Base-by-base conservation (phyloP, 2,888 invertebrate genomes). In the Caenorhabditis panamensis region DNA sequence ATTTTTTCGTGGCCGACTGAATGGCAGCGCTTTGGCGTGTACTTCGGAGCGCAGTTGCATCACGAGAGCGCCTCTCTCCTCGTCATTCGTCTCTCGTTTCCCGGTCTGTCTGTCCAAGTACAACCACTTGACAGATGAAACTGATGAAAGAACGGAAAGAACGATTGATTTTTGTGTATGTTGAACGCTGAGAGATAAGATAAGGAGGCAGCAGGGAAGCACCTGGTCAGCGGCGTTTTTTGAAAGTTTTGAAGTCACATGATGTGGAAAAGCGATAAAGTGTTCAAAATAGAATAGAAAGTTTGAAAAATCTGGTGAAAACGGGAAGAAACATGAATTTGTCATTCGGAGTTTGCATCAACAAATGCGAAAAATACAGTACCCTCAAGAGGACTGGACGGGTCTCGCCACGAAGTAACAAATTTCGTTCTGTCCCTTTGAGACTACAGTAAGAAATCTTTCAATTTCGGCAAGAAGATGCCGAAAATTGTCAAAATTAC, bases 21-120 rank as follows among this genome's bases (percentile, higher is more conserved):
- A 73, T 64, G 66, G 73, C 73, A 73, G 37, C 64, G 53, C 28
- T 44, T 1, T 26, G 75, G 67, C 62, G 49, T 64, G 69, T 69
- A 78, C 77, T 63, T 73, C 54, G 72, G 79, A 67, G 72, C 79
- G 72, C 61, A 37, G 22, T 78, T 78, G 78, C 69, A 78, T 64
- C 71, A 62, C 61, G 41, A 22, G 47, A 56, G 22, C 36, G 37
- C 24, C 62, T 47, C 53, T 31, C 18, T 20, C 22, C 41, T 76
- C 31, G n/a, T 76, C 47, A 9, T 4, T 58, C 26, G 56, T 22
- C 24, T 31, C 37, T 44, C 28, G 54, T 47, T 54, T 6, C 28
- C 16, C 20, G n/a, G n/a, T n/a, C n/a, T n/a, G n/a, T n/a, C n/a
- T n/a, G n/a, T n/a, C n/a, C 31, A 26, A 62, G 71, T 71, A 53